Evolutionary conservation across 2,888 invertebrate species (phyloP).

Genomic region (Osedax fenrisi): DNA sequence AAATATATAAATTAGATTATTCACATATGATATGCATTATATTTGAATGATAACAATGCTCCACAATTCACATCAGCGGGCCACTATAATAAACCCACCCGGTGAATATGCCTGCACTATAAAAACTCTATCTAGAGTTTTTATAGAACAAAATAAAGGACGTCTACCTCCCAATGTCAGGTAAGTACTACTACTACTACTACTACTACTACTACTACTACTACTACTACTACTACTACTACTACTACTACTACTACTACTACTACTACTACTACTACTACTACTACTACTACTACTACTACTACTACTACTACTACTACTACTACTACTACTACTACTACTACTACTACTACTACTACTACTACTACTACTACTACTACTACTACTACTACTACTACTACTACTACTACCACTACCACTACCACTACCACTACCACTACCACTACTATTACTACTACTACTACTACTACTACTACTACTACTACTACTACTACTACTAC

Average conservation of each 20-base stretch:
- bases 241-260: too few relatives aligned
- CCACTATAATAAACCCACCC: too few relatives aligned
- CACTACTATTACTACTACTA: constrained; percentile 4
- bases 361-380: background rate
- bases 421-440: constrained; percentile 5
- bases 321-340: background rate
- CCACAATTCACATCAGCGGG: too few relatives aligned
- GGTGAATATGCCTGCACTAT: too few relatives aligned
- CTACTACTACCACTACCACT: background rate
- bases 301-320: background rate
- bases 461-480: constrained; percentile 1
- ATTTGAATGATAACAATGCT: too few relatives aligned
- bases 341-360: background rate
- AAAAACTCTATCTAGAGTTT: too few relatives aligned
- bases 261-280: too few relatives aligned
- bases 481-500: background rate
- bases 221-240: too few relatives aligned
- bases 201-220: background rate
- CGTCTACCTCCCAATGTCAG: too few relatives aligned
- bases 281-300: background rate
- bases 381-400: constrained; percentile 2
- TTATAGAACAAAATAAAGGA: too few relatives aligned
- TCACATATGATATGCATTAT: too few relatives aligned
- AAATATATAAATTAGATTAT: too few relatives aligned
- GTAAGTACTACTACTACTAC: background rate